These are phyloP conservation scores for Podilymbus podiceps DNA, from an alignment of 2,113 vertebrate genomes.

Conservation along the genomic window DNA sequence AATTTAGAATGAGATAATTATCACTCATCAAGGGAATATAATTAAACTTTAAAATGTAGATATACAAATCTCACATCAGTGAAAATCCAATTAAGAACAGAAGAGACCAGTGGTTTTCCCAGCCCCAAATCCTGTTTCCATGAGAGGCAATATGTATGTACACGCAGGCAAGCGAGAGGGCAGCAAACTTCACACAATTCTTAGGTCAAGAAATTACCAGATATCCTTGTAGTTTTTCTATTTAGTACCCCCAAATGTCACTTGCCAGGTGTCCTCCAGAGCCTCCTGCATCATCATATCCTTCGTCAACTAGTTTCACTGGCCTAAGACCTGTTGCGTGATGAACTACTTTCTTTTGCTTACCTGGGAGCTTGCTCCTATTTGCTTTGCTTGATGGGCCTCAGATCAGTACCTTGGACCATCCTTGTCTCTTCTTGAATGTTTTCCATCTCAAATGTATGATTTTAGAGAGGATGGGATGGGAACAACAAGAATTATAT, in stretches of 20 bases:
- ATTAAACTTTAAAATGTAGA: conserved; percentile 13
- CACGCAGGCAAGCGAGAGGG: neutral
- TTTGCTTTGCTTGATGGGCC: neutral
- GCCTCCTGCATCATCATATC: neutral
- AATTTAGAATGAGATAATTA: neutral
- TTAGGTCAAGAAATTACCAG: neutral
- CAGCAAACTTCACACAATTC: rapidly evolving
- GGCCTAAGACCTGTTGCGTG: neutral
- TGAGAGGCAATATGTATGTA: rapidly evolving
- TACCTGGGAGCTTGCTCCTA: neutral
- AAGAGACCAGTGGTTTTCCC: neutral
- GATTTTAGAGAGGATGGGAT: neutral
- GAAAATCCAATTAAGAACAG: conserved; percentile 31
- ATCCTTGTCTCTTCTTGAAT: neutral
- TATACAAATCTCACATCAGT: neutral
- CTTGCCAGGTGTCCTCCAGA: neutral
- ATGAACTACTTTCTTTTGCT: neutral
- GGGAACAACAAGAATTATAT: neutral
- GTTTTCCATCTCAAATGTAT: neutral
- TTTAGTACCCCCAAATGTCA: neutral
- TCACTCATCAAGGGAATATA: neutral
- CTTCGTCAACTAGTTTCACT: neutral
- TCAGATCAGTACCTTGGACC: neutral
- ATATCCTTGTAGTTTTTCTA: neutral
- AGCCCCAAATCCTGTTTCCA: neutral